phyloP scores from a whole-genome alignment of 2,797 vertebrate species.

The Melanotaenia boesemani region DNA sequence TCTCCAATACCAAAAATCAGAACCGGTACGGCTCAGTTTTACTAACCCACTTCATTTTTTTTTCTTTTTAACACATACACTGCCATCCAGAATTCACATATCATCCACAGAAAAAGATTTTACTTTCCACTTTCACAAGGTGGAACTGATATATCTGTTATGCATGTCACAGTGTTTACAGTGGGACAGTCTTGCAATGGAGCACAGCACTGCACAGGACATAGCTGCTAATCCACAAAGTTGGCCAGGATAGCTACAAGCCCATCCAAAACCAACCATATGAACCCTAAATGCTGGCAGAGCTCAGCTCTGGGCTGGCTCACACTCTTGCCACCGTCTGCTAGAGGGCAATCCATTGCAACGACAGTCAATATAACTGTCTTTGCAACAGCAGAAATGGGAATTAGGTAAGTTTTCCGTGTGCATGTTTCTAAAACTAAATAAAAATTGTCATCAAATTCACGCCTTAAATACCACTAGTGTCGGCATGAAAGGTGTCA shows the following conservation, averaged over 20 bases:
- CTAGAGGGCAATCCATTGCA: constrained; percentile 51
- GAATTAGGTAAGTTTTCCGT: constrained; percentile 26
- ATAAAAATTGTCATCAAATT: constrained; percentile 20
- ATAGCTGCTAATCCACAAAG: constrained; percentile 63
- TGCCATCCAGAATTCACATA: neutral
- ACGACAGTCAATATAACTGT: constrained; percentile 36
- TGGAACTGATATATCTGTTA: constrained; percentile 39
- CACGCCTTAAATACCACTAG: constrained; percentile 4
- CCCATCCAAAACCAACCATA: constrained; percentile 63
- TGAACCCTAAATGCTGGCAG: constrained; percentile 60
- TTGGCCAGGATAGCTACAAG: constrained; percentile 46
- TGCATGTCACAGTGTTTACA: constrained; percentile 44
- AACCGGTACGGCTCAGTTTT: no score
- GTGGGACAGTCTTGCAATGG: constrained; percentile 36
- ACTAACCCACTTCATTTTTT: neutral
- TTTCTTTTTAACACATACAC: neutral
- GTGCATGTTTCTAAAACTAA: constrained; percentile 17
- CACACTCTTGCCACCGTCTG: constrained; percentile 54
- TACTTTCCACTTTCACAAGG: constrained; percentile 17
- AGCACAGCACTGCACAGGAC: constrained; percentile 45
- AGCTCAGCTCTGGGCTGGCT: constrained; percentile 47
- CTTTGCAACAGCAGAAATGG: constrained; percentile 27
- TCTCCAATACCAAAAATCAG: no score
- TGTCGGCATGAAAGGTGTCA: constrained; percentile 11
- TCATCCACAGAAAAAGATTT: neutral